Evolutionary conservation across 2,888 invertebrate genomes (phyloP).

Genomic region (Synergus japonicus): DNA sequence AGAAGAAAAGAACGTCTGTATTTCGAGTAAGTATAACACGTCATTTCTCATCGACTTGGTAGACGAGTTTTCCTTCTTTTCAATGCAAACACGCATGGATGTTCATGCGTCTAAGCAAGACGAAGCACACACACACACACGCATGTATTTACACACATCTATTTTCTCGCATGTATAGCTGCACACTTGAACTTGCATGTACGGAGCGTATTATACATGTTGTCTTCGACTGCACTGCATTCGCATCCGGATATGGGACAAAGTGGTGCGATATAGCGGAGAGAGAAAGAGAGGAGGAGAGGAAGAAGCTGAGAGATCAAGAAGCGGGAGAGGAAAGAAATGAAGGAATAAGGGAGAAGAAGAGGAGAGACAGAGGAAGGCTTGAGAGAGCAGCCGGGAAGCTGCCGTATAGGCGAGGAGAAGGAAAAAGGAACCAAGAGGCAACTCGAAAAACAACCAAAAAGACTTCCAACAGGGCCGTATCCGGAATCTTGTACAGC

Average conservation of each 20-base stretch:
- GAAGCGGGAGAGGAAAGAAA: slow-evolving; percentile 39
- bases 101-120: not conserved
- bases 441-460: slow-evolving; percentile 12
- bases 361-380: slow-evolving; percentile 51
- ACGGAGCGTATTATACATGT: slow-evolving; percentile 4
- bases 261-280: slow-evolving; percentile 50
- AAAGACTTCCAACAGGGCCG: slow-evolving; percentile 30
- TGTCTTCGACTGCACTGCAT: not conserved
- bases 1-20: not conserved
- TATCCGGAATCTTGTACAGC: slow-evolving; percentile 6
- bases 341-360: slow-evolving; percentile 40
- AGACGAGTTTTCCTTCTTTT: not conserved
- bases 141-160: not conserved
- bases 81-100: not conserved
- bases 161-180: not conserved
- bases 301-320: slow-evolving; percentile 43
- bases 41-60: slow-evolving; percentile 9
- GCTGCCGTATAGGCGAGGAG: slow-evolving; percentile 43
- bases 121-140: not conserved
- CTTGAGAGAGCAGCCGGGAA: slow-evolving; percentile 49
- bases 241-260: slow-evolving; percentile 39
- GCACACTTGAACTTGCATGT: slow-evolving; percentile 20
- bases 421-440: slow-evolving; percentile 46
- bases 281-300: slow-evolving; percentile 51
- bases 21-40: not conserved